phyloP scores from a whole-genome alignment of 2,113 vertebrate species.

The Aptenodytes patagonicus region DNA sequence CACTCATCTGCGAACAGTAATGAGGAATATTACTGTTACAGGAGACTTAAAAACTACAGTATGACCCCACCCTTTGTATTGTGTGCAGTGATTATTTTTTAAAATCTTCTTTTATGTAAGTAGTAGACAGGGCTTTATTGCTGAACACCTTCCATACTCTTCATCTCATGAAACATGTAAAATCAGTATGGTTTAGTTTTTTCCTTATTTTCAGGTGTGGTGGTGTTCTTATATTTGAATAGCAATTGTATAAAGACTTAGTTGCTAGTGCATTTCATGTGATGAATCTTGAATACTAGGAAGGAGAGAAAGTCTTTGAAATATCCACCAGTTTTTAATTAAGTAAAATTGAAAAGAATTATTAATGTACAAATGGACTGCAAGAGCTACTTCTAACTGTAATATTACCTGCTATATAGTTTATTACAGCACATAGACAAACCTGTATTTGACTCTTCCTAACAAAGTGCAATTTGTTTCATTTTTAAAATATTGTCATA shows the following conservation, averaged over 20 bases:
- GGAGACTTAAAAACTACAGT: constrained; percentile 45
- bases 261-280: constrained; percentile 65
- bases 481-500: constrained; percentile 57
- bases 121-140: constrained; percentile 73
- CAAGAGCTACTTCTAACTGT: constrained; percentile 67
- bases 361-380: constrained; percentile 67
- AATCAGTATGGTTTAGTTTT: constrained; percentile 58
- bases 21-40: constrained; percentile 3
- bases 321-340: constrained; percentile 62
- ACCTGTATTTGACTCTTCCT: constrained; percentile 59
- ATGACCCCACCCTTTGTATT: constrained; percentile 72
- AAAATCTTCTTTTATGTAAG: constrained; percentile 75
- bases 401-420: constrained; percentile 61
- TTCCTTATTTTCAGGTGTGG: constrained; percentile 68
- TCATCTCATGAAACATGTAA: constrained; percentile 73
- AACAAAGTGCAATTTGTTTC: constrained; percentile 72
- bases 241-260: constrained; percentile 69
- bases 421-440: constrained; percentile 67
- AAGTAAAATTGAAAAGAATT: constrained; percentile 45
- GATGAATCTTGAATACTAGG: constrained; percentile 33
- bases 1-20: constrained; percentile 86
- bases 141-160: constrained; percentile 59
- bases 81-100: constrained; percentile 82
- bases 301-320: constrained; percentile 52
- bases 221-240: constrained; percentile 73